Conservation (phyloP, 2,888 invertebrate genomes). For the Rambutsinella grinnellia region DNA sequence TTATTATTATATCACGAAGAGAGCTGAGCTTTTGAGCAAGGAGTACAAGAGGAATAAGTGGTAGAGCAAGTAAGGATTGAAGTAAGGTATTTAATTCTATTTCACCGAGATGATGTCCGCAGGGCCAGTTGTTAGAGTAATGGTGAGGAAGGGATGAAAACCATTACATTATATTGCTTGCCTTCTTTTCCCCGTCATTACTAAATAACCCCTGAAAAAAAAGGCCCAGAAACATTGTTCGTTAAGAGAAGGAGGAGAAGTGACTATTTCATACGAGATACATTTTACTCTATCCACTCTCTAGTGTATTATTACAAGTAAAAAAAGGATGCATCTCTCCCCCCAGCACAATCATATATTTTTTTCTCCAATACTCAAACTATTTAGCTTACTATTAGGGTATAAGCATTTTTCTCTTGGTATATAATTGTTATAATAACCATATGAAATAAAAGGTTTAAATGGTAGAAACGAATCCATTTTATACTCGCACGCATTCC, state of each 20-base stretch:
- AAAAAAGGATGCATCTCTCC: slow-evolving; percentile 49
- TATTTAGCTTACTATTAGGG: slow-evolving; percentile 7
- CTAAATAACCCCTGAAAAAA: slow-evolving; percentile 32
- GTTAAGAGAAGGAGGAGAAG: slow-evolving; percentile 6
- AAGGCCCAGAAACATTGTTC: slow-evolving; percentile 31
- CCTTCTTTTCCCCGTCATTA: slow-evolving; percentile 32
- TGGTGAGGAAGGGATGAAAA: slow-evolving; percentile 57
- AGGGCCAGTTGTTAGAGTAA: slow-evolving; percentile 55
- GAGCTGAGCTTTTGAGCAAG: slow-evolving; percentile 29
- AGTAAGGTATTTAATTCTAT: slow-evolving; percentile 58
- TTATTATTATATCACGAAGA: slow-evolving; percentile 53
- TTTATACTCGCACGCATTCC: slow-evolving; percentile 36
- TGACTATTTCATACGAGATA: too few relatives aligned
- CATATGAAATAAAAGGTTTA: background rate
- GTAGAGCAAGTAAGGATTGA: slow-evolving; percentile 4
- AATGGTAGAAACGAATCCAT: slow-evolving; percentile 37
- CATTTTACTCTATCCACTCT: too few relatives aligned
- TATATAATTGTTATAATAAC: slow-evolving; percentile 17
- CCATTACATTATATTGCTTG: slow-evolving; percentile 22
- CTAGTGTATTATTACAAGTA: too few relatives aligned
- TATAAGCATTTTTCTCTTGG: slow-evolving; percentile 3
- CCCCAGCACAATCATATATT: slow-evolving; percentile 41
- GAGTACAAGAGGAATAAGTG: slow-evolving; percentile 24
- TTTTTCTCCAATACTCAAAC: too few relatives aligned
- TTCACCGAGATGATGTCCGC: slow-evolving; percentile 45